Evolutionary conservation across 2,113 vertebrate genomes (phyloP).

Genomic region (Macaca nemestrina): DNA sequence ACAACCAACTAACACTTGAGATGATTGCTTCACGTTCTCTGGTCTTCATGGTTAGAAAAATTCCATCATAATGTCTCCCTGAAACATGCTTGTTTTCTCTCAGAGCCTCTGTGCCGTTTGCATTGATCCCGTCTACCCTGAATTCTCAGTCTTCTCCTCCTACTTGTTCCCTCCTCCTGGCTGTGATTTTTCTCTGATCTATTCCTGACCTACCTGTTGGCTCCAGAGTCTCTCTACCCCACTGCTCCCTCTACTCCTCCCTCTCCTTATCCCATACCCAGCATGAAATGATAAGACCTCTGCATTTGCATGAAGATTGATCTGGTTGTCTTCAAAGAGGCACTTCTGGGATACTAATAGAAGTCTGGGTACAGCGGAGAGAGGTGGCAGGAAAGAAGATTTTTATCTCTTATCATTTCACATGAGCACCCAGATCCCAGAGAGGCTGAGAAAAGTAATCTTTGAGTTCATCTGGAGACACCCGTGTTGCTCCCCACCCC

Average conservation of each 20-base stretch:
- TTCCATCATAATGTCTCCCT: not conserved
- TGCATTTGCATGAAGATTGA: not conserved
- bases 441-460: not conserved
- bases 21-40: not conserved
- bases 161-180: not conserved
- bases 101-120: not conserved
- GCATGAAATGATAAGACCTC: not conserved
- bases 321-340: constrained; percentile 1
- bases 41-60: not conserved
- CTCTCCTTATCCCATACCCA: not conserved
- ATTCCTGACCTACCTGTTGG: not conserved
- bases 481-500: not conserved
- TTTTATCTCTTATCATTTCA: not conserved
- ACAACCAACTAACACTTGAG: not conserved
- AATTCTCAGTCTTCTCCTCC: not conserved
- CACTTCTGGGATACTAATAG: not conserved
- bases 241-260: not conserved
- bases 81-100: not conserved
- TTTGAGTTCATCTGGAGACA: not conserved
- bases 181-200: not conserved
- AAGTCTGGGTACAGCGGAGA: not conserved
- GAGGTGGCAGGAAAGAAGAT: not conserved
- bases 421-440: not conserved
- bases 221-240: not conserved
- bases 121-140: not conserved